A percentile compares a stretch with the other conserved stretches of the same genome.
phyloP scores from a whole-genome alignment of 1,140 invertebrate genomes.

The Mycetomoellerius zeteki region DNA sequence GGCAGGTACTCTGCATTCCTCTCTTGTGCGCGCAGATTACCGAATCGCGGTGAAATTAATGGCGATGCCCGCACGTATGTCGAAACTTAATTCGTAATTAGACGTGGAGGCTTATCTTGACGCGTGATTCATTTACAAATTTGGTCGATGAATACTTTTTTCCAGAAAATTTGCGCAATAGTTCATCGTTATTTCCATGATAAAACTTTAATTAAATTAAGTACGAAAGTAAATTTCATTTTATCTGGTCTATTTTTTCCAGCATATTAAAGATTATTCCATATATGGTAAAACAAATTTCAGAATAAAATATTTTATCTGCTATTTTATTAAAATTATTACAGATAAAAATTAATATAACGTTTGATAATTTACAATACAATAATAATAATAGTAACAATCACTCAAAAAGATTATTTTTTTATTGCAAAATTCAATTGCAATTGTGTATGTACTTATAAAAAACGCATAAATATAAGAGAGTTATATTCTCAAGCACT shows the following conservation, averaged over 20 bases:
- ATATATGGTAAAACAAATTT: neutral
- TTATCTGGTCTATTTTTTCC: neutral
- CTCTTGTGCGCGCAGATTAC: slow-evolving; percentile 46
- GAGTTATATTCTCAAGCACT: slow-evolving; percentile 9
- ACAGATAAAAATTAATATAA: neutral
- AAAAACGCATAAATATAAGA: neutral
- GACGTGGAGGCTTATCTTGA: slow-evolving; percentile 40
- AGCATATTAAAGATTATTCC: neutral
- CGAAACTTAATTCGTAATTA: slow-evolving; percentile 65
- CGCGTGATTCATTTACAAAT: slow-evolving; percentile 58
- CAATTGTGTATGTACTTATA: neutral
- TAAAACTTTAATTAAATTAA: slow-evolving; percentile 3
- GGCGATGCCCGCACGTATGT: slow-evolving; percentile 56
- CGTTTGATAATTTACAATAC: neutral
- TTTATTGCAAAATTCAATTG: neutral
- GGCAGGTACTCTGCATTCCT: slow-evolving; percentile 58
- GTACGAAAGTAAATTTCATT: neutral
- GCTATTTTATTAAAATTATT: neutral
- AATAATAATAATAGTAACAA: neutral
- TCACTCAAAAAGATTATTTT: neutral
- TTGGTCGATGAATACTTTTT: slow-evolving; percentile 10
- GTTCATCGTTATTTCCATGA: neutral
- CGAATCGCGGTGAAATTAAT: slow-evolving; percentile 54
- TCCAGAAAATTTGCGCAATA: neutral
- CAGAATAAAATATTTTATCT: neutral